Percentiles rank a stretch among this genome's conserved stretches.
phyloP scores from a whole-genome alignment of 1,140 invertebrate species.

The Penaeus indicus region DNA sequence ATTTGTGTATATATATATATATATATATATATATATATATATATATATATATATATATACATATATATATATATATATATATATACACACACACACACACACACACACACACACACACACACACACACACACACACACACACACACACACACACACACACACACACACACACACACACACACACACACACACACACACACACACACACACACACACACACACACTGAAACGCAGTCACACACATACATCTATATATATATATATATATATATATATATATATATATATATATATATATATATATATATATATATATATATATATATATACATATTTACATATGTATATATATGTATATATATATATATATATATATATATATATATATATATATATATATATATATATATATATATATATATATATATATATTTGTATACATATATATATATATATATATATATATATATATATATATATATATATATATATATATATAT shows the following conservation, averaged over 20 bases:
- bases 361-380: background rate
- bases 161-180: no score
- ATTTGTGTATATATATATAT: slow-evolving; percentile 27
- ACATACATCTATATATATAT: background rate
- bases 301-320: background rate
- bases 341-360: slow-evolving; percentile 14
- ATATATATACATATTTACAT: background rate
- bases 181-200: background rate
- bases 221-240: background rate
- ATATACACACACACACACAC: background rate
- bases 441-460: background rate
- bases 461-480: background rate
- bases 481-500: background rate
- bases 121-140: no score
- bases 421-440: slow-evolving; percentile 15
- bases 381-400: background rate
- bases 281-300: background rate
- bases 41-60: slow-evolving; percentile 6
- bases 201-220: background rate
- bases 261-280: background rate
- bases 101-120: background rate
- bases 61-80: slow-evolving; percentile 25
- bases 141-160: no score
- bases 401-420: slow-evolving; percentile 15
- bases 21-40: slow-evolving; percentile 15